phyloP scores from a whole-genome alignment of 2,888 invertebrate genomes.

The Drosophila formosana region DNA sequence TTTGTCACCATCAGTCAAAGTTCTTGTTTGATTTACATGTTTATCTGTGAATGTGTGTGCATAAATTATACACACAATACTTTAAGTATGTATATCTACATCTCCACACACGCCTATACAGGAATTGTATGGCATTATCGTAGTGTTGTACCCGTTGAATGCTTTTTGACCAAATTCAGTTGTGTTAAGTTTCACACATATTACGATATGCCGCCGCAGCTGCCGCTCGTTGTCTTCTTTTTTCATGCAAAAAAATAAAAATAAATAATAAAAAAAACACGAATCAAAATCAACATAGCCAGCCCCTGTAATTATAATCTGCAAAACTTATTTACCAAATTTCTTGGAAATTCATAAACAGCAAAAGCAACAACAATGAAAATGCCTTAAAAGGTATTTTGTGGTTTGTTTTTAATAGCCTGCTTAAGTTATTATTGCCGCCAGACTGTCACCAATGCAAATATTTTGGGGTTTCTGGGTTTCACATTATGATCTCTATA shows the following conservation, averaged over 20 bases:
- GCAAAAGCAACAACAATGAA: constrained; percentile 20
- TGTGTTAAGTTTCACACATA: constrained; percentile 78
- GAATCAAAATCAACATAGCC: constrained; percentile 37
- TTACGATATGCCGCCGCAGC: constrained; percentile 28
- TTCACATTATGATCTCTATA: constrained; percentile 6
- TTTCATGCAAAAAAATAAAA: constrained; percentile 48
- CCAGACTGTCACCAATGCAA: constrained; percentile 57
- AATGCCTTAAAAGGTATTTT: constrained; percentile 64
- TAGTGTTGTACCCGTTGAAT: constrained; percentile 32
- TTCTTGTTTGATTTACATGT: constrained; percentile 80
- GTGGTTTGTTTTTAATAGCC: constrained; percentile 54
- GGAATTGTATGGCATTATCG: constrained; percentile 28
- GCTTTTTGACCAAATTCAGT: constrained; percentile 73
- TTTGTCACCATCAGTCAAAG: constrained; percentile 78
- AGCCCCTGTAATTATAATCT: constrained; percentile 73
- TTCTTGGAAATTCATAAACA: constrained; percentile 63
- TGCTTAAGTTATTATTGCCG: constrained; percentile 31
- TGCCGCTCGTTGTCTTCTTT: constrained; percentile 15
- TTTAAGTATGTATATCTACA: constrained; percentile 17
- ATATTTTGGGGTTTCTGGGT: not conserved
- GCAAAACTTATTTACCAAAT: constrained; percentile 26
- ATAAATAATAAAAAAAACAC: constrained; percentile 2
- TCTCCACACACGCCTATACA: constrained; percentile 5
- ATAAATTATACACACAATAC: constrained; percentile 69
- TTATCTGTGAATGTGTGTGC: constrained; percentile 58